A percentile compares a stretch with the other conserved stretches of the same genome.
These are phyloP conservation scores for Clepsis dumicolana DNA, from an alignment of 2,888 invertebrate genomes.

Conservation along the genomic window DNA sequence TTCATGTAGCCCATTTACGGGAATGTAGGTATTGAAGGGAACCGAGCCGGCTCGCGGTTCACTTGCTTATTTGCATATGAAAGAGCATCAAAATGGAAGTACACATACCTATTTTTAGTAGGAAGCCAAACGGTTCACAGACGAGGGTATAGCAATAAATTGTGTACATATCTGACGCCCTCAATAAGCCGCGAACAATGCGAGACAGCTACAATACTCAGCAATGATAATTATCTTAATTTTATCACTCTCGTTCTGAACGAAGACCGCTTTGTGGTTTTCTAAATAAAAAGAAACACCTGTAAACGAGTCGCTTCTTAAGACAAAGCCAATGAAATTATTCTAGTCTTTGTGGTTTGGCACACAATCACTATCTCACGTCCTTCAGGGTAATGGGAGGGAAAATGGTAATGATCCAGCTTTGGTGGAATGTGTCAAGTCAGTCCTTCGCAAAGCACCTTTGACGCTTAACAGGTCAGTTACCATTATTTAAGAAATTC, in stretches of 20 bases:
- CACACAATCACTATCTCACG: neutral
- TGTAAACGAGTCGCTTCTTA: neutral
- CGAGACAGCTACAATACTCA: conserved; percentile 24
- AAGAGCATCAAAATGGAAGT: conserved; percentile 61
- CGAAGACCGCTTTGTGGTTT: neutral
- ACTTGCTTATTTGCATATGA: conserved; percentile 69
- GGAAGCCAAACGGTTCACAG: conserved; percentile 56
- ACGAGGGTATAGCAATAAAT: conserved; percentile 58
- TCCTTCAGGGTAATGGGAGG: neutral
- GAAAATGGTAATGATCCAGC: neutral
- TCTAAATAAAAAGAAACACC: conserved; percentile 4
- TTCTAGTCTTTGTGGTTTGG: neutral
- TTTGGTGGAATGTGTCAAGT: conserved; percentile 15
- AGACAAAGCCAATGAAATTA: neutral
- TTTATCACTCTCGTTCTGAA: conserved; percentile 44
- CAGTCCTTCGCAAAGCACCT: conserved; percentile 15
- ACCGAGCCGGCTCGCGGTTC: conserved; percentile 41
- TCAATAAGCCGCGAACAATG: conserved; percentile 52
- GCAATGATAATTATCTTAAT: conserved; percentile 48
- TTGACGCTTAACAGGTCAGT: conserved; percentile 32
- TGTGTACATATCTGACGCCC: conserved; percentile 51
- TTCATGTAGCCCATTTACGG: conserved; percentile 64
- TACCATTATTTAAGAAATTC: conserved; percentile 27
- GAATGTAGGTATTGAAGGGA: conserved; percentile 45
- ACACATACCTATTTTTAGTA: conserved; percentile 52